These are phyloP conservation scores for Lepisosteus oculatus DNA, from an alignment of 2,113 vertebrate genomes.

Conservation along the genomic window DNA sequence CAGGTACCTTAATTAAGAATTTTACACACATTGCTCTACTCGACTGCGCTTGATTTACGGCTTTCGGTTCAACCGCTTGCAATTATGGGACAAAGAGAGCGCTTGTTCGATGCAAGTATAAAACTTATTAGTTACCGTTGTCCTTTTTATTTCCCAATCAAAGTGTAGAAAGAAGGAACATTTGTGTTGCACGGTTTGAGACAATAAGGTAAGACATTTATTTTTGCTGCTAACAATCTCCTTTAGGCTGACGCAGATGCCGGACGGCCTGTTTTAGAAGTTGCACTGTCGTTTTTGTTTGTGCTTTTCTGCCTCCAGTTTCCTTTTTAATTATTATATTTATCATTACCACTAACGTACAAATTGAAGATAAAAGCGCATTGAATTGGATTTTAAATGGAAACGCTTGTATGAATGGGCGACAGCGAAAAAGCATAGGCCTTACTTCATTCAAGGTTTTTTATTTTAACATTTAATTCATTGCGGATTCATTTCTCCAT, in stretches of 20 bases:
- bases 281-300: too few species aligned
- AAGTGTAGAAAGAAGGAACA: slow-evolving; percentile 18
- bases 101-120: slow-evolving; percentile 32
- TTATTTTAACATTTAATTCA: too few species aligned
- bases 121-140: slow-evolving; percentile 12
- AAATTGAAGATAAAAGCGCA: too few species aligned
- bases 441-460: too few species aligned
- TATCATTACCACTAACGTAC: too few species aligned
- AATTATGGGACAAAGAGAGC: slow-evolving; percentile 54
- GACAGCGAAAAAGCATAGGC: too few species aligned
- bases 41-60: slow-evolving; percentile 72
- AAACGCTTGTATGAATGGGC: too few species aligned
- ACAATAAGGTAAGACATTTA: slow-evolving; percentile 18
- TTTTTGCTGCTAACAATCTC: neutral
- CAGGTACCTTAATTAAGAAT: slow-evolving; percentile 30
- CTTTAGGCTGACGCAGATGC: neutral
- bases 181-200: slow-evolving; percentile 18
- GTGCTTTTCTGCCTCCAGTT: too few species aligned
- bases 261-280: too few species aligned
- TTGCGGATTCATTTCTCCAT: too few species aligned
- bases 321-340: too few species aligned
- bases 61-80: slow-evolving; percentile 70
- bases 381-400: too few species aligned
- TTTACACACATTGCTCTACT: slow-evolving; percentile 56
- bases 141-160: slow-evolving; percentile 17